Evolutionary conservation across 2,888 invertebrate genomes (phyloP), one percentile per base, ranked within the genome.

Genomic region (Acronicta alni): DNA sequence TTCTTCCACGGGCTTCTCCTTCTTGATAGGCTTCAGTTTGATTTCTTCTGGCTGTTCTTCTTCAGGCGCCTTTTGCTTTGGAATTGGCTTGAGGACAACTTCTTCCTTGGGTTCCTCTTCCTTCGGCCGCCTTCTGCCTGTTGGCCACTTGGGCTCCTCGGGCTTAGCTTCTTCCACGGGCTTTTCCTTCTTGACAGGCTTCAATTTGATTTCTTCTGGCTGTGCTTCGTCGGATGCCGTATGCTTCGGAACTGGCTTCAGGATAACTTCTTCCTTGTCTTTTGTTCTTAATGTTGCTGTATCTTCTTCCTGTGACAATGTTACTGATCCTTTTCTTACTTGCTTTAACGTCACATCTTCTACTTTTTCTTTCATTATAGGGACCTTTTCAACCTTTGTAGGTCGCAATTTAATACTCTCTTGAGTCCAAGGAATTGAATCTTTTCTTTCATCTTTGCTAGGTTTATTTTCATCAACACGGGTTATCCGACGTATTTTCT

Each of bases 331-430:
- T 73, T 93, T 93, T 64, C 86, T 79, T 3, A 88, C 80, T 57
- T 87, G 90, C 81, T 82, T 93, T 56, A 93, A 79, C 43, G 83
- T 86, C 6, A 93, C 83, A 70, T 91, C 89, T 85, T 95, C 94
- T 45, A 94, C 72, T 79, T 94, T 95, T 94, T 94, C 80, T 94
- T 95, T 93, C 84, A 93, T 18, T 87, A 95, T 93, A 51, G 91
- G 83, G 65, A 90, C 89, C 69, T 95, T 95, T 68, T 95, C 93
- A 47, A 95, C 94, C 74, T 95, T 96, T 0, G 96, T 93, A 2
- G 96, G 96, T 73, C 95, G 94, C 69, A 96, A 81, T 76, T 95
- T 93, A 14, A 96, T 93, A 69, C 95, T 94, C 87, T 97, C 96
- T 78, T 97, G 95, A 3, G 95, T 97, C 95, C 84, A 95, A 53